phyloP scores from a whole-genome alignment of 2,797 vertebrate genomes.

The Myripristis murdjan region DNA sequence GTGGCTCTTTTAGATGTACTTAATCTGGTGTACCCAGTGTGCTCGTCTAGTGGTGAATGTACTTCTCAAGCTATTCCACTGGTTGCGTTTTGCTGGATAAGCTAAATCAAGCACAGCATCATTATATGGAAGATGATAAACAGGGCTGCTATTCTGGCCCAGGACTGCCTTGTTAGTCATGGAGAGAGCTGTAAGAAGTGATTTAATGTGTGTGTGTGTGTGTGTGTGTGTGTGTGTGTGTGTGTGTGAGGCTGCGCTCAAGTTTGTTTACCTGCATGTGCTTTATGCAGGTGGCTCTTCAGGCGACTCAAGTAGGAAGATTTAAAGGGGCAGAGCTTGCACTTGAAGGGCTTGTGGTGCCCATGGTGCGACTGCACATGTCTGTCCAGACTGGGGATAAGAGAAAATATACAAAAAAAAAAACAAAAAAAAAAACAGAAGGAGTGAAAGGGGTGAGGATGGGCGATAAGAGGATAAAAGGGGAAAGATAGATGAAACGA shows the following conservation, averaged over 20 bases:
- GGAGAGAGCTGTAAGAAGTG: constrained; percentile 43
- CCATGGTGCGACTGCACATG: constrained; percentile 99
- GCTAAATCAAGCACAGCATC: constrained; percentile 40
- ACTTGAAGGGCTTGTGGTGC: constrained; percentile 98
- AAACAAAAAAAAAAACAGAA: constrained; percentile 1
- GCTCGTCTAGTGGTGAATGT: constrained; percentile 5
- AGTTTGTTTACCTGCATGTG: constrained; percentile 91
- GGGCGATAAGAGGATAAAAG: constrained; percentile 63
- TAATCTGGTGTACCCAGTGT: constrained; percentile 34
- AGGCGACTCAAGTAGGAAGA: constrained; percentile 96
- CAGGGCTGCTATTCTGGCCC: constrained; percentile 26
- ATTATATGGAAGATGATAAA: constrained; percentile 43
- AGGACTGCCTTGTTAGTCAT: constrained; percentile 47
- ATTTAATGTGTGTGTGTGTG: constrained; percentile 23
- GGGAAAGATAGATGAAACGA: constrained; percentile 52
- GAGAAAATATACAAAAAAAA: constrained; percentile 45
- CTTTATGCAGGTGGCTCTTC: constrained; percentile 97
- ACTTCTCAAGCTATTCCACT: constrained; percentile 34
- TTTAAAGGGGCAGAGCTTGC: constrained; percentile 99
- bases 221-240: constrained; percentile 1
- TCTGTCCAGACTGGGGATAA: constrained; percentile 92
- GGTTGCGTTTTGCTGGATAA: constrained; percentile 27
- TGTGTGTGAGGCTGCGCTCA: background rate
- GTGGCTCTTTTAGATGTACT: constrained; percentile 19
- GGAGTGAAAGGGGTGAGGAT: constrained; percentile 20